These are phyloP conservation scores for Platygyra sinensis DNA, from an alignment of 64 coral and sea anemone genomes.

Conservation along the genomic window DNA sequence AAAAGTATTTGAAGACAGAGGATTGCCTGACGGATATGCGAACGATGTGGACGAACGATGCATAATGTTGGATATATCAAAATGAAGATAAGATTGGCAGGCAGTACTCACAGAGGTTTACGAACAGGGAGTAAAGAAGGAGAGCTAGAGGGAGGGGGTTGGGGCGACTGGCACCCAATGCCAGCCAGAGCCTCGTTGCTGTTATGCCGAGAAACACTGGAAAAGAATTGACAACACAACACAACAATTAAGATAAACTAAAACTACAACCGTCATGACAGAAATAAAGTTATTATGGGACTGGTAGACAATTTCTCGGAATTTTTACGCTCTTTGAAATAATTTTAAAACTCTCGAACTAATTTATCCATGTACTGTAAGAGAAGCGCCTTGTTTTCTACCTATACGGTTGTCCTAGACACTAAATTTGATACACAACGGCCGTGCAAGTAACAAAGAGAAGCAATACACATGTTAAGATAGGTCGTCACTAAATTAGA, in stretches of 20 bases:
- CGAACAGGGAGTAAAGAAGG: conserved; percentile 43
- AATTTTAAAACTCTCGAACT: too few relatives aligned
- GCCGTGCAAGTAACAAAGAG: too few relatives aligned
- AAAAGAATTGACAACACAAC: conserved; percentile 44
- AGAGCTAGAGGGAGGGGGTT: conserved; percentile 4
- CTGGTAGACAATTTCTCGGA: too few relatives aligned
- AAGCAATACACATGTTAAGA: too few relatives aligned
- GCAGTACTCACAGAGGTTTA: conserved; percentile 28
- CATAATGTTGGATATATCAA: conserved; percentile 18
- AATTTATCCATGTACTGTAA: too few relatives aligned
- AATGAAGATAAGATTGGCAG: neutral
- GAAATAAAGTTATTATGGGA: neutral
- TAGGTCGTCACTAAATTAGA: too few relatives aligned
- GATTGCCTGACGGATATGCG: neutral
- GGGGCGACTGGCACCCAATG: conserved; percentile 26
- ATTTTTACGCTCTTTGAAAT: too few relatives aligned
- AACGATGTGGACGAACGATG: neutral
- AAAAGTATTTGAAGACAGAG: neutral
- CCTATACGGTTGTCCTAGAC: too few relatives aligned
- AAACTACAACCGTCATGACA: neutral
- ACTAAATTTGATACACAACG: too few relatives aligned
- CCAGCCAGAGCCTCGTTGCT: conserved; percentile 30
- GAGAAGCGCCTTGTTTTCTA: too few relatives aligned
- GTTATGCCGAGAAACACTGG: conserved; percentile 44
- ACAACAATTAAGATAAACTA: conserved; percentile 3